A percentile compares a stretch with the other conserved stretches of the same genome.
These are phyloP conservation scores for Cremastobaeus sp. DNA, from an alignment of 2,888 invertebrate species.

Conservation along the genomic window DNA sequence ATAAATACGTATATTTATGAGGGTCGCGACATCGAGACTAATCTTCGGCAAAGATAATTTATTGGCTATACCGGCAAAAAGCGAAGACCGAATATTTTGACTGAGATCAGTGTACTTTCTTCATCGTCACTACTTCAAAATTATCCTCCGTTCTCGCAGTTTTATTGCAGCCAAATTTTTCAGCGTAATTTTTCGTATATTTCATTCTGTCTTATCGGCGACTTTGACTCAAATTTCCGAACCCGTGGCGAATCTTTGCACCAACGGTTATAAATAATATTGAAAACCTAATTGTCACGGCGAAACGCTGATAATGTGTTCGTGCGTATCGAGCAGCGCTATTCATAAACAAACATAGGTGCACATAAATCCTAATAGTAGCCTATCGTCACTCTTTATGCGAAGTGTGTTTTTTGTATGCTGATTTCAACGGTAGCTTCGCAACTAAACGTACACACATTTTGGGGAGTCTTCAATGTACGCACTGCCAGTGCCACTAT, in stretches of 20 bases:
- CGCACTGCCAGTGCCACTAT: conserved; percentile 63
- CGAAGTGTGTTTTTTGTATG: conserved; percentile 26
- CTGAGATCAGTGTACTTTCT: conserved; percentile 66
- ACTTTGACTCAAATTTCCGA: conserved; percentile 16
- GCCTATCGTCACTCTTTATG: conserved; percentile 19
- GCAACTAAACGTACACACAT: conserved; percentile 37
- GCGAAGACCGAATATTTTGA: conserved; percentile 71
- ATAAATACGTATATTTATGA: conserved; percentile 78
- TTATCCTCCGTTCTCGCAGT: conserved; percentile 44
- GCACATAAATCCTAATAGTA: conserved; percentile 14
- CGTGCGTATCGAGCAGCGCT: too few relatives aligned
- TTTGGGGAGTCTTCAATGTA: conserved; percentile 43
- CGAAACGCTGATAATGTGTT: too few relatives aligned
- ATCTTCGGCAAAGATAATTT: conserved; percentile 77
- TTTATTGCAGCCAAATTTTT: conserved; percentile 54
- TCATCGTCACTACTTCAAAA: conserved; percentile 54
- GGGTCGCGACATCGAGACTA: conserved; percentile 77
- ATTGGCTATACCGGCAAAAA: conserved; percentile 69
- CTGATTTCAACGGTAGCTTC: conserved; percentile 32
- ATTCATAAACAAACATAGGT: background rate
- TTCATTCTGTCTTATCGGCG: conserved; percentile 40
- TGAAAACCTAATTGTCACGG: too few relatives aligned
- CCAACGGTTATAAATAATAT: too few relatives aligned
- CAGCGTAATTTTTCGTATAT: conserved; percentile 50
- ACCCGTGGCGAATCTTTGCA: conserved; percentile 5